phyloP scores from a whole-genome alignment of 2,888 invertebrate species.

The Hecatera dysodea region DNA sequence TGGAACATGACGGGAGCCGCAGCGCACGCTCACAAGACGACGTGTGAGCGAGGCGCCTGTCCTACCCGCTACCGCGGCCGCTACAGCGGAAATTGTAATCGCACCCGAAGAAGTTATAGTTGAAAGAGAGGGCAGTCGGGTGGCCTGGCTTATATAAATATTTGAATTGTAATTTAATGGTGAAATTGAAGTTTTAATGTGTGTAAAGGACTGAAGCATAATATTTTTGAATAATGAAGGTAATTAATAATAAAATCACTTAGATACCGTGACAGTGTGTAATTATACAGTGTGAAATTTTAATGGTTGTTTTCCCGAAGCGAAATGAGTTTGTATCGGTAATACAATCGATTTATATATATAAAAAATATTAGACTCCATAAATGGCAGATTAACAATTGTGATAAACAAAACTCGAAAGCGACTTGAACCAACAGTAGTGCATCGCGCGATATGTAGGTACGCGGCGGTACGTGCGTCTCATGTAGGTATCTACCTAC shows the following conservation, averaged over 20 bases:
- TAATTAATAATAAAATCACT: neutral
- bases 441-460: too few species aligned
- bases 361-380: too few species aligned
- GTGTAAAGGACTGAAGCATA: neutral
- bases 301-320: too few species aligned
- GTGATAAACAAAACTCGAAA: too few species aligned
- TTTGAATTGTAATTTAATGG: constrained; percentile 12
- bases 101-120: constrained; percentile 75
- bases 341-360: too few species aligned
- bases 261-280: neutral
- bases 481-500: too few species aligned
- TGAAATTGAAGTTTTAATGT: constrained; percentile 11
- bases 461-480: too few species aligned
- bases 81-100: constrained; percentile 73
- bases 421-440: too few species aligned
- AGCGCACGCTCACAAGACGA: constrained; percentile 82
- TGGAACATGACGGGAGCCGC: constrained; percentile 85
- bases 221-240: constrained; percentile 2
- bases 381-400: too few species aligned
- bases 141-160: constrained; percentile 91
- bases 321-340: too few species aligned
- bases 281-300: too few species aligned
- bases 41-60: constrained; percentile 83
- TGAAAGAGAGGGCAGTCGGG: constrained; percentile 87
- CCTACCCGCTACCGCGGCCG: constrained; percentile 72